These are phyloP conservation scores for Hippoglossus stenolepis DNA, from an alignment of 2,113 vertebrate species.

Conservation along the genomic window DNA sequence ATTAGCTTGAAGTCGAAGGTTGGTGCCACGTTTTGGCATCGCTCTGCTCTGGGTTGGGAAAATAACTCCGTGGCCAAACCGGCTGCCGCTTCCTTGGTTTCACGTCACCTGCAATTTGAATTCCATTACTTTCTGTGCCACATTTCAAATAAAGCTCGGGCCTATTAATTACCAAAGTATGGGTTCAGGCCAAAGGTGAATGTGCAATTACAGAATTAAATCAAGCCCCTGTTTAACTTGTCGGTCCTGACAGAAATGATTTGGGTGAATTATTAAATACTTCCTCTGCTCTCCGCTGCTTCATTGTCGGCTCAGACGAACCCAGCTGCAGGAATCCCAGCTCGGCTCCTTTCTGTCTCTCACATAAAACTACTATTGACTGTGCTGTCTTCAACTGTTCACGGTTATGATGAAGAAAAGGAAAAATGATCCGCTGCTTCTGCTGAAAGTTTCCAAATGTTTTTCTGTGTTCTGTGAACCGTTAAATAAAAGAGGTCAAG, in stretches of 20 bases:
- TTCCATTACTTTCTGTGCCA: constrained; percentile 76
- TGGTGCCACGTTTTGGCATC: constrained; percentile 39
- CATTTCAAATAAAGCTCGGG: constrained; percentile 76
- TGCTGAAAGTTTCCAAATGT: not conserved
- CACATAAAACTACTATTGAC: constrained; percentile 35
- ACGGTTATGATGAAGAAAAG: not conserved
- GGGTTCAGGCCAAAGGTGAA: constrained; percentile 81
- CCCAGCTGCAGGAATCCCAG: constrained; percentile 23
- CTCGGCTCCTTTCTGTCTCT: constrained; percentile 4
- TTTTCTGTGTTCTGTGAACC: constrained; percentile 21
- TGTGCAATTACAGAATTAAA: constrained; percentile 84
- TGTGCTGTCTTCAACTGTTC: not conserved
- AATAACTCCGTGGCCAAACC: constrained; percentile 37
- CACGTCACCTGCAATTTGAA: constrained; percentile 79
- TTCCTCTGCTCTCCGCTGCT: constrained; percentile 56
- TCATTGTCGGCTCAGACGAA: constrained; percentile 45
- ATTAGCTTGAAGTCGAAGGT: not conserved
- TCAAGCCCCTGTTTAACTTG: constrained; percentile 80
- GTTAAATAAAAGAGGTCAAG: constrained; percentile 51
- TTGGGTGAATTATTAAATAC: constrained; percentile 83
- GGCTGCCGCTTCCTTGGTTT: constrained; percentile 61
- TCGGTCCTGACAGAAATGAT: constrained; percentile 84
- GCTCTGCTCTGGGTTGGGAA: constrained; percentile 2
- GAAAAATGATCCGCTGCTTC: not conserved
- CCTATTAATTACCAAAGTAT: constrained; percentile 83